These are phyloP conservation scores for Ganaspis sp. DNA, from an alignment of 1,140 invertebrate genomes.

Conservation along the genomic window DNA sequence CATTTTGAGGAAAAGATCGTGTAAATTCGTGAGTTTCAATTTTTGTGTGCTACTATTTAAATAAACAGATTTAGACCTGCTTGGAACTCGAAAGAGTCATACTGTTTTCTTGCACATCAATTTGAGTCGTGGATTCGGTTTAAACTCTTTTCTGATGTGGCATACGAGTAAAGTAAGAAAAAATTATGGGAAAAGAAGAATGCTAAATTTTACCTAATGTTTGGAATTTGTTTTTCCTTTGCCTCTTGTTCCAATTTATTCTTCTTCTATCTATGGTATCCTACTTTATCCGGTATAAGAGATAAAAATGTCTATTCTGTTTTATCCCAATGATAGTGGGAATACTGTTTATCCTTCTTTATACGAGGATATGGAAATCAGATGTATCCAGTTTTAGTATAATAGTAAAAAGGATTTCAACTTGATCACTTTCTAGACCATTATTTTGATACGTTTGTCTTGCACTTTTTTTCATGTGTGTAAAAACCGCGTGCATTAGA, in stretches of 20 bases:
- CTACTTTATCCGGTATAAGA: constrained; percentile 1
- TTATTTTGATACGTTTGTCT: constrained; percentile 3
- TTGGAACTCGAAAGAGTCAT: too few species aligned
- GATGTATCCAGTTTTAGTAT: constrained; percentile 2
- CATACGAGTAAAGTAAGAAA: too few species aligned
- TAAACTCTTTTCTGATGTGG: too few species aligned
- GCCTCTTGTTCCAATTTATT: background rate
- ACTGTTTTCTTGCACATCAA: too few species aligned
- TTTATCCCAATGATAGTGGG: background rate
- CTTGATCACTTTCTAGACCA: background rate
- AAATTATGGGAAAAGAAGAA: background rate
- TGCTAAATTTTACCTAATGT: background rate
- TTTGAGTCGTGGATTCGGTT: too few species aligned
- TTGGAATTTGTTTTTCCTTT: background rate
- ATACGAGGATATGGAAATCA: constrained; percentile 5
- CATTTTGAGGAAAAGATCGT: too few species aligned
- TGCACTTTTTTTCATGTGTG: background rate
- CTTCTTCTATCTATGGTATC: background rate
- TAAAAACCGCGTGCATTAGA: background rate
- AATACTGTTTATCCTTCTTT: constrained; percentile 14
- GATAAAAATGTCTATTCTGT: constrained; percentile 10
- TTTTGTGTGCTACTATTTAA: too few species aligned
- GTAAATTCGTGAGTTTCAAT: too few species aligned
- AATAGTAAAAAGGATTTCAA: constrained; percentile 3
- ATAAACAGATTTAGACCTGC: too few species aligned